phyloP scores from a whole-genome alignment of 2,797 vertebrate species.

The Pipistrellus kuhlii region DNA sequence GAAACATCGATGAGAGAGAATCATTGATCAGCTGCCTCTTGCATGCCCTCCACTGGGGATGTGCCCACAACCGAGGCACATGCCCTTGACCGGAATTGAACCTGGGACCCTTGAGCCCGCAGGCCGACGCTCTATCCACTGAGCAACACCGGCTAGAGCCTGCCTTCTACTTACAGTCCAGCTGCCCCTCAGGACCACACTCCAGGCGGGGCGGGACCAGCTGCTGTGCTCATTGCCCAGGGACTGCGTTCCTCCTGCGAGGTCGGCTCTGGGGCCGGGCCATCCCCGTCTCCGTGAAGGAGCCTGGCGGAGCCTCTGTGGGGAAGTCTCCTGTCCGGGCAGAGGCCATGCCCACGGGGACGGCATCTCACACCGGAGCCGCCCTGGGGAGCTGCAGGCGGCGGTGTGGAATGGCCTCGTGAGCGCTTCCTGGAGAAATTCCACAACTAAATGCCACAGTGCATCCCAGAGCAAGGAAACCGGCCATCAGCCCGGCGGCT shows the following conservation, averaged over 20 bases:
- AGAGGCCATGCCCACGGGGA: background rate
- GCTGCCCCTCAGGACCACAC: background rate
- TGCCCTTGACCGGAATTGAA: too few species aligned
- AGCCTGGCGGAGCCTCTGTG: too few species aligned
- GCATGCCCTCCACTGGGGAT: too few species aligned
- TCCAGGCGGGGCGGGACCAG: background rate
- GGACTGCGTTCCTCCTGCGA: background rate
- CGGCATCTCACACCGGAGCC: too few species aligned
- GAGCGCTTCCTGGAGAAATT: background rate
- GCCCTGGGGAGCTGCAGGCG: too few species aligned
- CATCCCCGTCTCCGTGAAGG: background rate
- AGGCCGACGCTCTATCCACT: too few species aligned
- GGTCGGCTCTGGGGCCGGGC: background rate
- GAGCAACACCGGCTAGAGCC: too few species aligned
- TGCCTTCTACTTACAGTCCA: background rate
- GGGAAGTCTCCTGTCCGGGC: background rate
- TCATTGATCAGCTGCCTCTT: too few species aligned
- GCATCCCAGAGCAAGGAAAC: background rate
- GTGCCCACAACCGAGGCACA: too few species aligned
- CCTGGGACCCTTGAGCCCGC: too few species aligned
- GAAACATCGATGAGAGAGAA: too few species aligned
- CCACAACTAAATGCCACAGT: background rate
- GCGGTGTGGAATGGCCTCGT: background rate
- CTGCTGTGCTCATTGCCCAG: background rate
- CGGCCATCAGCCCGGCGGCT: background rate